Evolutionary conservation across 2,797 vertebrate species (phyloP).

Genomic region (Huso huso): DNA sequence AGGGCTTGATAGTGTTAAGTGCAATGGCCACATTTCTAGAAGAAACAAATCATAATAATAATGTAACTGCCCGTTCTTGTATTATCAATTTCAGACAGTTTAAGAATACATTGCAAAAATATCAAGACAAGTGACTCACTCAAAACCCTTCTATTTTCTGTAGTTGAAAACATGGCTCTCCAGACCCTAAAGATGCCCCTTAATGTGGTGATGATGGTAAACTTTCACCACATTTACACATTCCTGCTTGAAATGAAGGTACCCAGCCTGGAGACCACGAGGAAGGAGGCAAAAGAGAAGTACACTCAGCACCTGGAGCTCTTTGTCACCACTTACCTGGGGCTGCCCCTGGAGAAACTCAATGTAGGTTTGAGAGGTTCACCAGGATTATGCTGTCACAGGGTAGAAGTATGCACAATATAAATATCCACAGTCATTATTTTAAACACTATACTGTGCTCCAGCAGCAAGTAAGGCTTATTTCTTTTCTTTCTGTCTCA

Average conservation of each 20-base stretch:
- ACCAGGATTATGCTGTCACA: no score
- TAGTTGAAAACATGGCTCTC: conserved; percentile 25
- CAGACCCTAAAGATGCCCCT: conserved; percentile 28
- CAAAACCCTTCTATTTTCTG: not conserved
- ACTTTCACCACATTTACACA: conserved; percentile 36
- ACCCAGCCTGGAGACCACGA: conserved; percentile 26
- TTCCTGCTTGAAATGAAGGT: conserved; percentile 33
- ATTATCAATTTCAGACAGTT: not conserved
- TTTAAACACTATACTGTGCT: no score
- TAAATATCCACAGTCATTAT: no score
- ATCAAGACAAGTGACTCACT: not conserved
- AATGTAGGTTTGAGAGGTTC: conserved; percentile 21
- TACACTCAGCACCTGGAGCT: conserved; percentile 27
- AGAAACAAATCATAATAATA: no score
- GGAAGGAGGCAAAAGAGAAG: conserved; percentile 31
- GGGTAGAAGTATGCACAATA: no score
- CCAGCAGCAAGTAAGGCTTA: no score
- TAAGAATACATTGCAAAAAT: not conserved
- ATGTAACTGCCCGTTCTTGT: not conserved
- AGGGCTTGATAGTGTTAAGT: no score
- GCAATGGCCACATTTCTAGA: no score
- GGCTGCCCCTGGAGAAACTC: conserved; percentile 39
- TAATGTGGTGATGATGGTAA: conserved; percentile 42
- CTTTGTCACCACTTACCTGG: conserved; percentile 22
- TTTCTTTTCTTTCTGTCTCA: no score